Base-by-base conservation (phyloP, 2,113 vertebrate genomes). In the Haemorhous mexicanus region DNA sequence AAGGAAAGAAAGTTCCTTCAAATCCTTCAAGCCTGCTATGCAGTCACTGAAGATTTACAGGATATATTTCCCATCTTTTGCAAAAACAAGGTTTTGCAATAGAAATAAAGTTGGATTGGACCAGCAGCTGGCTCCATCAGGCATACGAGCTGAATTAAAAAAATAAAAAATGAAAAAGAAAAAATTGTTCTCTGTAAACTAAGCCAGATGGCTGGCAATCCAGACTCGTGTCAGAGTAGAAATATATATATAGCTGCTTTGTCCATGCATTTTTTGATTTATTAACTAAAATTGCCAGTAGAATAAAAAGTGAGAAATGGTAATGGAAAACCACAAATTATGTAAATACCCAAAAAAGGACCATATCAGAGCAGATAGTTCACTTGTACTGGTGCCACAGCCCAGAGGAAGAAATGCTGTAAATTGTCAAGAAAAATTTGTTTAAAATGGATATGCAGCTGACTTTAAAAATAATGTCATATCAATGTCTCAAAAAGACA, bases 51-150 rank as follows among this genome's bases (percentile, higher is more conserved):
- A 81, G 68, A 92, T 92, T 86, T 95, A 68, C 39, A 56, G 47
- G 76, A 66, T 53, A 21, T 37, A 1, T 61, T 68, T 76, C 84
- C 90, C 13, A 52, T 70, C 47, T 67, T 85, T 92, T 74, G 9
- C 24, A 62, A 70, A 70, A 56, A 90, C 39, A 70, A 78, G 23
- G n/a, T n/a, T 82, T 96, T 87, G 64, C 32, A 94, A 18, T 21
- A 93, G 73, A 80, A 50, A 66, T 74, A 27, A 90, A 94, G 93
- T 64, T 93, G 80, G 74, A 83, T 93, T 58, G 62, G 64, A 89
- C 47, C 33, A 91, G 80, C 21, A 93, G 28, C 44, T 92, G 92
- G 44, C 9, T 90, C 35, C 21, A 14, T 77, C 52, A 92, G 66
- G 52, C n/a, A 66, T 35, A 49, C 5, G 13, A 55, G 35, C 15